Conservation (phyloP, 2,888 invertebrate species). For the Dicyrtomina minuta region DNA sequence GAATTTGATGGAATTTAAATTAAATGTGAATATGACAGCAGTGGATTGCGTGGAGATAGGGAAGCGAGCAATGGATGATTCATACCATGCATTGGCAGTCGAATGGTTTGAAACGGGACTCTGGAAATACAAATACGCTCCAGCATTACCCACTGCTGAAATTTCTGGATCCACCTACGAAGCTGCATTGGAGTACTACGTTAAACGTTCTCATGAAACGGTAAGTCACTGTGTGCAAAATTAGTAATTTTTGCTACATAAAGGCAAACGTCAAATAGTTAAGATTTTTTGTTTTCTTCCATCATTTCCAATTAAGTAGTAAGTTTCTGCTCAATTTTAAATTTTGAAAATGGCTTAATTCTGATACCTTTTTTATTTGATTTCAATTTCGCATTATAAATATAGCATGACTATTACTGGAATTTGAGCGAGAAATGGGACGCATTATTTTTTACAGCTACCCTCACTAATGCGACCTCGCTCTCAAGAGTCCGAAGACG, state of each 20-base stretch:
- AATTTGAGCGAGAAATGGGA: neutral
- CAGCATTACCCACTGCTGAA: neutral
- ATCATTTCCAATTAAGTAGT: no score
- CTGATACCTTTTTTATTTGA: no score
- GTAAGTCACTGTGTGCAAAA: no score
- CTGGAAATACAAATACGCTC: neutral
- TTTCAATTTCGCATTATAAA: no score
- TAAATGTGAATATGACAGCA: neutral
- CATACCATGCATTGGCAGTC: conserved; percentile 27
- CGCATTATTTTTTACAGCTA: neutral
- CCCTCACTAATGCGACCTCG: neutral
- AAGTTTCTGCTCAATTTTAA: no score
- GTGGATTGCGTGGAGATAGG: conserved; percentile 16
- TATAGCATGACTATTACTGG: conserved; percentile 7
- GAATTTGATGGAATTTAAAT: neutral
- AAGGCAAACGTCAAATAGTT: no score
- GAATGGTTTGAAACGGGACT: conserved; percentile 34
- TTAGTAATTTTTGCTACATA: no score
- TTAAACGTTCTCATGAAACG: no score
- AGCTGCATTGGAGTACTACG: neutral
- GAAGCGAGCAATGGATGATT: neutral
- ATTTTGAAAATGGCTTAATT: no score
- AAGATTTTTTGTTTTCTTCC: no score
- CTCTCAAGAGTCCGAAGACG: neutral
- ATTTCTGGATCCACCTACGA: neutral